phyloP scores from a whole-genome alignment of 2,888 invertebrate genomes.

The Calliphora vomitoria region DNA sequence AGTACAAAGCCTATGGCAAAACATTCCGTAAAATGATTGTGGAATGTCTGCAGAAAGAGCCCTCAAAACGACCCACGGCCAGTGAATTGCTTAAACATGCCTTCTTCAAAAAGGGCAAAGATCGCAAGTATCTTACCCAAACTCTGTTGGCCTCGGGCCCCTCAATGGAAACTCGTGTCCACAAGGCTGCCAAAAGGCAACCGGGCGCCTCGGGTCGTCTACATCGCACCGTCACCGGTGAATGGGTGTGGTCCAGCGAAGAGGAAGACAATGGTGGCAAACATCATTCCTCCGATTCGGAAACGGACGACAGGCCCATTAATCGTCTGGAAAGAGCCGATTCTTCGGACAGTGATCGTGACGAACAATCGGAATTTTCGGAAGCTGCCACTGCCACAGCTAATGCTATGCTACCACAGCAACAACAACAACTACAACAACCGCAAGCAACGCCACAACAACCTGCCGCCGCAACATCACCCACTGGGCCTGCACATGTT shows the following conservation, averaged over 20 bases:
- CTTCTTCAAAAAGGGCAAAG: conserved; percentile 99
- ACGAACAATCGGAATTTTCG: conserved; percentile 84
- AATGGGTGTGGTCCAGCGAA: conserved; percentile 99
- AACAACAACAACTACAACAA: conserved; percentile 62
- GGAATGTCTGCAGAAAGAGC: conserved; percentile 98
- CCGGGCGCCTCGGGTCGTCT: conserved; percentile 94
- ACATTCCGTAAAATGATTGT: conserved; percentile 98
- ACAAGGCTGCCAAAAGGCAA: conserved; percentile 92
- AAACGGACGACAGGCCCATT: conserved; percentile 87
- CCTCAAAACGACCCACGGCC: conserved; percentile 96
- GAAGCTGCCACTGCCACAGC: conserved; percentile 80
- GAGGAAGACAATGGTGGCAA: conserved; percentile 90
- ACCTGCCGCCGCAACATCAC: conserved; percentile 64
- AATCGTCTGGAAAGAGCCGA: conserved; percentile 87
- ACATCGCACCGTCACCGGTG: conserved; percentile 97
- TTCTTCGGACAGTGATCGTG: conserved; percentile 87
- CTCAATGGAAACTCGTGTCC: conserved; percentile 94
- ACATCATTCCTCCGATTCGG: conserved; percentile 85
- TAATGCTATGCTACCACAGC: conserved; percentile 73
- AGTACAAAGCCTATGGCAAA: conserved; percentile 98
- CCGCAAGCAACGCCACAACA: conserved; percentile 63
- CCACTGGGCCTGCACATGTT: conserved; percentile 51
- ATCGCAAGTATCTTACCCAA: conserved; percentile 94
- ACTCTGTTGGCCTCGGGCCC: conserved; percentile 94
- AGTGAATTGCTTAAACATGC: conserved; percentile 98